phyloP scores from a whole-genome alignment of 2,888 invertebrate genomes.

The Lasiommata megera region DNA sequence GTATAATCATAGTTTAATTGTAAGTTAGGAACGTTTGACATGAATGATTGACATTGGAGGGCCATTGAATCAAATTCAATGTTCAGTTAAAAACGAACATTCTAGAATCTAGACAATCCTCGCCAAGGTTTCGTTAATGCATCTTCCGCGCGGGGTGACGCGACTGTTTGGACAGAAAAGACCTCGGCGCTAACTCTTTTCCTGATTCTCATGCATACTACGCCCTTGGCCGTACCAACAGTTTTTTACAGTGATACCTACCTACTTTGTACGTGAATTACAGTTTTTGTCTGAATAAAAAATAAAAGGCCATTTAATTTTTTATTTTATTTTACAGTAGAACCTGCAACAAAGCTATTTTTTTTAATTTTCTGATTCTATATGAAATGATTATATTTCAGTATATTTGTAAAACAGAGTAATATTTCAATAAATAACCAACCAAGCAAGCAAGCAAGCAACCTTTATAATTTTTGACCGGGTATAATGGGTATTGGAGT shows the following conservation, averaged over 20 bases:
- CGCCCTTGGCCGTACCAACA: constrained; percentile 60
- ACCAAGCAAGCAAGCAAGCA: no score
- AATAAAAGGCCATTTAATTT: neutral
- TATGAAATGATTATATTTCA: neutral
- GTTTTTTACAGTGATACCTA: constrained; percentile 32
- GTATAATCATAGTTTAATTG: neutral
- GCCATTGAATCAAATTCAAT: neutral
- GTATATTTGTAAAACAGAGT: no score
- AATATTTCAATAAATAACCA: no score
- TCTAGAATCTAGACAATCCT: constrained; percentile 27
- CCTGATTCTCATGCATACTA: constrained; percentile 63
- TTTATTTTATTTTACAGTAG: no score
- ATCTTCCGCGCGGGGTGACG: constrained; percentile 68
- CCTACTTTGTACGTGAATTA: neutral
- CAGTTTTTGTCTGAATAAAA: neutral
- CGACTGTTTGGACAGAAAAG: constrained; percentile 60
- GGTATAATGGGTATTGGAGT: no score
- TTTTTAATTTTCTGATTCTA: neutral
- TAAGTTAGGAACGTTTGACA: no score
- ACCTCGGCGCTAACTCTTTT: constrained; percentile 62
- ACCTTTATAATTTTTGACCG: no score
- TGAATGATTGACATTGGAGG: constrained; percentile 1
- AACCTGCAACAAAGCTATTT: neutral
- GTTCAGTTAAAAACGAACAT: constrained; percentile 21
- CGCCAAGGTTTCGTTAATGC: constrained; percentile 38